Percentiles rank a stretch among this genome's conserved stretches.
Conservation (phyloP, 2,888 invertebrate genomes). For the Spicauda simplicius region DNA sequence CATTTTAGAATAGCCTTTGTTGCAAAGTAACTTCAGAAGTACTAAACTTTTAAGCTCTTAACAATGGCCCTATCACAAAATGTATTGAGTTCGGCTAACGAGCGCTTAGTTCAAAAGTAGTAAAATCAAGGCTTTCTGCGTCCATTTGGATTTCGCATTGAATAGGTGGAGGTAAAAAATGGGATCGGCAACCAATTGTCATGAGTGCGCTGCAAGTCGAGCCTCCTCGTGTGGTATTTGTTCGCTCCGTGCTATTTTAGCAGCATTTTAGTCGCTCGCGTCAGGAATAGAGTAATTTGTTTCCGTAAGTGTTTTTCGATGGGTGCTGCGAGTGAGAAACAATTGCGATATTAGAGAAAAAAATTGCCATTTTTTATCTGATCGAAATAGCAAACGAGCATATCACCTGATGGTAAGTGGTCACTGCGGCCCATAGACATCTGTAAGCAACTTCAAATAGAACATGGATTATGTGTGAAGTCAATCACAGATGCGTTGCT, state of each 20-base stretch:
- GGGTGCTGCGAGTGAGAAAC: background rate
- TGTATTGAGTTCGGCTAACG: conserved; percentile 5
- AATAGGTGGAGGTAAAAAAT: conserved; percentile 29
- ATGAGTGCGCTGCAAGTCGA: conserved; percentile 22
- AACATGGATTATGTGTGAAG: too few species aligned
- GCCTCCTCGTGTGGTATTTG: conserved; percentile 31
- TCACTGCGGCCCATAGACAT: too few species aligned
- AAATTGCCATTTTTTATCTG: too few species aligned
- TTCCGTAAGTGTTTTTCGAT: conserved; percentile 12
- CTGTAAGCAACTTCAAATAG: too few species aligned
- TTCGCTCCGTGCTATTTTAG: conserved; percentile 27
- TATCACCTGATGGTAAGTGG: too few species aligned
- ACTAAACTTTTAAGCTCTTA: background rate
- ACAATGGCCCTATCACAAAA: conserved; percentile 10
- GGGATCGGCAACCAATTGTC: conserved; percentile 32
- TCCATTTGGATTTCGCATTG: conserved; percentile 19
- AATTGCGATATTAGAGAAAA: background rate
- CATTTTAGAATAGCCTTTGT: too few species aligned
- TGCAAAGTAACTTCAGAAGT: too few species aligned
- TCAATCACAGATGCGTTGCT: too few species aligned
- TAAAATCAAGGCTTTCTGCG: conserved; percentile 24
- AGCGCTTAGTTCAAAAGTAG: conserved; percentile 13
- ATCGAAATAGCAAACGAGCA: too few species aligned
- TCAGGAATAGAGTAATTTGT: conserved; percentile 1
- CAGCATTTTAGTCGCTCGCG: conserved; percentile 12